Conservation (phyloP, 2,113 vertebrate species). For the Ammodytes marinus region DNA sequence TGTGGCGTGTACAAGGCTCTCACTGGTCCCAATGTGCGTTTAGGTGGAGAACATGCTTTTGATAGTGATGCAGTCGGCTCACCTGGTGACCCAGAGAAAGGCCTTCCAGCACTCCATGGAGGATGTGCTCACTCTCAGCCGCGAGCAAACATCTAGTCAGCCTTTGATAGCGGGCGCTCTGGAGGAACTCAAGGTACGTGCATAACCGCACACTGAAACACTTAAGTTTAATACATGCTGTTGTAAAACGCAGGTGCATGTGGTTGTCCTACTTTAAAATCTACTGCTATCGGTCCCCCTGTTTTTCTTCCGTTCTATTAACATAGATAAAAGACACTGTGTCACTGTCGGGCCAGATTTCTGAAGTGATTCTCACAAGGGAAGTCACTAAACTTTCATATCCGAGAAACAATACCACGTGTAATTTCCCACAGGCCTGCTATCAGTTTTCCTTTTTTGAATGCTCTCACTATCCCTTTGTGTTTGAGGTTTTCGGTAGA, state of each 20-base stretch:
- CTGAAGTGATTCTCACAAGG: constrained; percentile 1
- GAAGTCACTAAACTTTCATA: constrained; percentile 4
- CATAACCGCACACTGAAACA: constrained; percentile 9
- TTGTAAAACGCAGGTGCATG: constrained; percentile 14
- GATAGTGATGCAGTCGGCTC: constrained; percentile 94
- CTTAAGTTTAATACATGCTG: background rate
- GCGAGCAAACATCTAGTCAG: constrained; percentile 98
- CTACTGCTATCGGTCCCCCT: background rate
- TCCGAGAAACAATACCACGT: background rate
- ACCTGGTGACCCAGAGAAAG: constrained; percentile 92
- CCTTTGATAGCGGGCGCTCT: constrained; percentile 93
- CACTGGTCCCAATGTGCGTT: constrained; percentile 10
- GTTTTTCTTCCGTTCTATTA: constrained; percentile 21
- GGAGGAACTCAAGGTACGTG: constrained; percentile 94
- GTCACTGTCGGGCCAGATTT: background rate
- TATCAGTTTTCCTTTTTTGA: background rate
- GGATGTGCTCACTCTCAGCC: constrained; percentile 89
- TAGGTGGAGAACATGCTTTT: constrained; percentile 94
- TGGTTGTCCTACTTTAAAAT: constrained; percentile 44
- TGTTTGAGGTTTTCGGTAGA: background rate
- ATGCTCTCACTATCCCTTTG: background rate
- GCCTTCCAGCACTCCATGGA: constrained; percentile 94
- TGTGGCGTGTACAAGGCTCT: background rate
- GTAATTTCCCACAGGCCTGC: background rate
- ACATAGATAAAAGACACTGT: background rate